phyloP scores from a whole-genome alignment of 2,113 vertebrate genomes.

The Chaenocephalus aceratus region DNA sequence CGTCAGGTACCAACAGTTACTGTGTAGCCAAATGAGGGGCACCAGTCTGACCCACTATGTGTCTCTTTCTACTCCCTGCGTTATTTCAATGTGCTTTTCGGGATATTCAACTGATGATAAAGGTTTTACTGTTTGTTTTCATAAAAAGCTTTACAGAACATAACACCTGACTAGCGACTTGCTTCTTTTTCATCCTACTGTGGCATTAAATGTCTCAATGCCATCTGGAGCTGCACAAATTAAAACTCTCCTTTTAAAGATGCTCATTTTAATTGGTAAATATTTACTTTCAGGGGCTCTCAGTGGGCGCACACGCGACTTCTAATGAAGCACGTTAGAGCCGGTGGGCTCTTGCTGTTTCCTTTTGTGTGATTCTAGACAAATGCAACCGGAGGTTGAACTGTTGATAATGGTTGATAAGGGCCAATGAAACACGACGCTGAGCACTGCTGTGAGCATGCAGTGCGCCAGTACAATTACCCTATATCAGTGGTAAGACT shows the following conservation, averaged over 20 bases:
- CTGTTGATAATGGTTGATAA: slow-evolving; percentile 64
- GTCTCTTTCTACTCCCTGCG: slow-evolving; percentile 1
- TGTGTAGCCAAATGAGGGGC: no score
- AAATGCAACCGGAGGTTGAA: slow-evolving; percentile 66
- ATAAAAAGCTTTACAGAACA: slow-evolving; percentile 55
- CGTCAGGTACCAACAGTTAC: no score
- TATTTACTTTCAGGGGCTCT: slow-evolving; percentile 74
- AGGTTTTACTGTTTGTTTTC: slow-evolving; percentile 61
- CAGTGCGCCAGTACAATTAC: slow-evolving; percentile 26
- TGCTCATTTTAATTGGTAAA: slow-evolving; percentile 79
- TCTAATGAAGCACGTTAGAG: slow-evolving; percentile 66
- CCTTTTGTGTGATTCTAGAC: slow-evolving; percentile 62
- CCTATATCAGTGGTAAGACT: slow-evolving; percentile 13
- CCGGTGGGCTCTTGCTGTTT: slow-evolving; percentile 53
- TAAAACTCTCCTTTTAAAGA: slow-evolving; percentile 63
- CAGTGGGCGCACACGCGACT: slow-evolving; percentile 45
- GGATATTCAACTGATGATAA: slow-evolving; percentile 37
- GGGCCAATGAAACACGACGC: slow-evolving; percentile 34
- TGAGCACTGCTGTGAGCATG: slow-evolving; percentile 18
- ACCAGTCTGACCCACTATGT: neutral
- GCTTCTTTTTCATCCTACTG: slow-evolving; percentile 64
- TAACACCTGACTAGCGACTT: slow-evolving; percentile 40
- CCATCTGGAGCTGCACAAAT: slow-evolving; percentile 70
- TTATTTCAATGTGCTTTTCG: slow-evolving; percentile 32
- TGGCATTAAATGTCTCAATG: slow-evolving; percentile 73